Evolutionary conservation across 2,797 vertebrate species (phyloP), one percentile per base, ranked within the genome.

Genomic region (Cyclopterus lumpus): DNA sequence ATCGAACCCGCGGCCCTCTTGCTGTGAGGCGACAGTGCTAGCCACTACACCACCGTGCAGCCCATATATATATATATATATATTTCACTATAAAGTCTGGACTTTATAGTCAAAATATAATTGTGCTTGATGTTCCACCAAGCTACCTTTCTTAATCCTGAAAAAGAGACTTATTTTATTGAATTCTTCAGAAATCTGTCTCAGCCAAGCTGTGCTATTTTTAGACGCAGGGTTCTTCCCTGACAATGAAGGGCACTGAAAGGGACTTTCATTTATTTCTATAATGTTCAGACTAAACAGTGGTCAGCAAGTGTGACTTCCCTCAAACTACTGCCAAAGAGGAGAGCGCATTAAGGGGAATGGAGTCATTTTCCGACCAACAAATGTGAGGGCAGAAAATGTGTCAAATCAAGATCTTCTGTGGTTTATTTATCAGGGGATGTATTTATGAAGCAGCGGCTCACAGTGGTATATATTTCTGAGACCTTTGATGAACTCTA

Each of bases 191-290:
- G 4, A 55, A 60, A 42, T 34, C 14, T 38, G 15, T 40, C 0
- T 24, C 38, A 38, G 3, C 12, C 4, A n/a, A 15, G 0, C 12
- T 11, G 7, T 20, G 42, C 34, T 72, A 77, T 63, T 69, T 84
- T 71, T 49, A 77, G 75, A 67, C 32, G 8, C 0, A 2, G 32
- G 67, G 67, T 12, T 54, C 30, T 84, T 70, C 58, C 68, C 36
- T 38, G 5, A 2, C 0, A 11, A 2, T 34, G 18, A 58, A 28
- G 7, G n/a, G 5, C 12, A 38, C 44, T 24, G n/a, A 51, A 62
- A 55, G 76, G 78, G 78, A 77, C 22, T 86, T 83, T 73, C 26
- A 38, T 32, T 1, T 69, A 7, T 82, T 81, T 26, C 67, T 36
- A 73, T 15, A 1, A 3, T 8, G 1, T 7, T 20, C 4, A 54